Conservation (phyloP, 1,140 invertebrate genomes). For the Cydia pomonella region DNA sequence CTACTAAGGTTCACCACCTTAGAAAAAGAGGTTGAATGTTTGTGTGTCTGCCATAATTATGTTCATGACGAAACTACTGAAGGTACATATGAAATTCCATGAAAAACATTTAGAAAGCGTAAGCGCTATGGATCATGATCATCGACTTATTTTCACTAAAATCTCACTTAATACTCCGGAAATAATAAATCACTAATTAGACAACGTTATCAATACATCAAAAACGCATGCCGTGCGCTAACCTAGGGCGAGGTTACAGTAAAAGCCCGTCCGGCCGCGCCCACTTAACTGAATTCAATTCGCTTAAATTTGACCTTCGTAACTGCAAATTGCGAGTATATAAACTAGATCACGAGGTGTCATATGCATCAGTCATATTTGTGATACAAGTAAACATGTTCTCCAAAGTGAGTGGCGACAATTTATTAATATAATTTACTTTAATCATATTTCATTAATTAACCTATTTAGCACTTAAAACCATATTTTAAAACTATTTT, state of each 20-base stretch:
- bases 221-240: background rate
- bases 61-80: no score
- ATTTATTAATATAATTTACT: background rate
- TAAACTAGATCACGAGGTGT: constrained; percentile 7
- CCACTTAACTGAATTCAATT: background rate
- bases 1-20: no score
- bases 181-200: background rate
- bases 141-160: no score
- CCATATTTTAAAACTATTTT: background rate
- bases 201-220: background rate
- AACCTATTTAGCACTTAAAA: background rate
- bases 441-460: background rate
- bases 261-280: background rate
- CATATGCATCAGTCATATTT: constrained; percentile 13
- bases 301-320: constrained; percentile 9
- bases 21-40: no score
- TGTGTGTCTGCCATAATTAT: no score
- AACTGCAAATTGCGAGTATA: constrained; percentile 17
- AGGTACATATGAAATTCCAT: no score
- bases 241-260: background rate
- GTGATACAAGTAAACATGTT: constrained; percentile 22
- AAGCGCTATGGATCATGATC: no score
- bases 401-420: constrained; percentile 14
- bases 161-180: background rate
- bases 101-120: no score